Conservation (phyloP, 2,113 vertebrate species). For the Oryzias melastigma region DNA sequence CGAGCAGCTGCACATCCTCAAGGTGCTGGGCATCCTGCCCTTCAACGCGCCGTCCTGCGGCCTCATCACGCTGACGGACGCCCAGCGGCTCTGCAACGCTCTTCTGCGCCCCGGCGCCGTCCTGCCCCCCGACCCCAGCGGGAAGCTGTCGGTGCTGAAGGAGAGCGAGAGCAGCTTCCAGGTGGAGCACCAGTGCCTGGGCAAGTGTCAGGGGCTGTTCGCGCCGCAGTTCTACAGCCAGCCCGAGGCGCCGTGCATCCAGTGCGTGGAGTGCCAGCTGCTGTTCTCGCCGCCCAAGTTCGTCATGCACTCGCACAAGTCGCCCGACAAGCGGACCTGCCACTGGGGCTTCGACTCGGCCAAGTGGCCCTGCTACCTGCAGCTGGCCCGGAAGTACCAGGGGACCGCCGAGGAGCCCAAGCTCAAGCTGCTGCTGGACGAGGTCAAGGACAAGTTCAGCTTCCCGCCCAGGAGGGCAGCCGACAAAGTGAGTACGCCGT, state of each 20-base stretch:
- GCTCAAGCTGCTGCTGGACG: constrained; percentile 86
- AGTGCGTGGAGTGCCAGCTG: constrained; percentile 93
- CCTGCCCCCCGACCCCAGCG: constrained; percentile 78
- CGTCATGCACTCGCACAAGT: constrained; percentile 97
- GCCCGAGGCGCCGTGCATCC: constrained; percentile 90
- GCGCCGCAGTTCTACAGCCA: constrained; percentile 93
- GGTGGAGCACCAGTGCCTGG: constrained; percentile 96
- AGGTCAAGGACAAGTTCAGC: constrained; percentile 96
- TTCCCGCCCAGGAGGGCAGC: constrained; percentile 81
- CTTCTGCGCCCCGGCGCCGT: constrained; percentile 87
- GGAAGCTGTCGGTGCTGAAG: constrained; percentile 84
- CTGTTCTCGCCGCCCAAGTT: constrained; percentile 97
- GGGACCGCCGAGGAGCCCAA: constrained; percentile 85
- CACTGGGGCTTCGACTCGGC: constrained; percentile 98
- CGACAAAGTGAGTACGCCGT: constrained; percentile 85
- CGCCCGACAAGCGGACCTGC: constrained; percentile 97
- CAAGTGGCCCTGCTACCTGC: constrained; percentile 98
- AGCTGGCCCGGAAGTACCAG: constrained; percentile 90
- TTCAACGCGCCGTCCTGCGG: constrained; percentile 97
- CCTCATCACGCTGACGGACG: constrained; percentile 94
- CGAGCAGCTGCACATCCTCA: constrained; percentile 95
- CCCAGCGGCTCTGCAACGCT: constrained; percentile 94
- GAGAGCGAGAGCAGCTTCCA: constrained; percentile 92
- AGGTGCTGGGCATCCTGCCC: constrained; percentile 95
- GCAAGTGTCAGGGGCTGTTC: constrained; percentile 96